Evolutionary conservation across 2,888 invertebrate genomes (phyloP), one percentile per base, ranked within the genome.

Genomic region (Drosophila mimica): DNA sequence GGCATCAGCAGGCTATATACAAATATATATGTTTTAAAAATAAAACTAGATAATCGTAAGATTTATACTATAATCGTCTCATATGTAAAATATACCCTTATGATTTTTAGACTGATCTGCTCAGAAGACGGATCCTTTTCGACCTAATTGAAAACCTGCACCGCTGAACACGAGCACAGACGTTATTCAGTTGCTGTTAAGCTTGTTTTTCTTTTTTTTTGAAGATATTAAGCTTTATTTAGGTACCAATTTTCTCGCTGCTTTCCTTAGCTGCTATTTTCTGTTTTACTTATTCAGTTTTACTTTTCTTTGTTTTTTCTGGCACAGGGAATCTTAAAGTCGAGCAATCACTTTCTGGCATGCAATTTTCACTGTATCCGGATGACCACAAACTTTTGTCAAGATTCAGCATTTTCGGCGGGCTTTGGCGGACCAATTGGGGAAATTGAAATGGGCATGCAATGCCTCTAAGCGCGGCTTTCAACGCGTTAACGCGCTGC

Each of bases 401-500:
- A 75, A 25, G 56, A 49, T 59, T 70, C 51, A 25, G 8, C 60
- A 40, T 64, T 76, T 72, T 68, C 51, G 38, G 58, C 53, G 30
- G 66, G 31, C 59, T 66, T 70, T 56, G 17, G 53, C 38, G 36
- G 43, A 65, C 38, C 71, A 74, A 68, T 57, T 57, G 69, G 61
- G 64, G 49, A 80, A 81, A 80, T 80, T 81, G 80, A 78, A 80
- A 78, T 72, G 70, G 70, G 63, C 70, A 30, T 67, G 60, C 64
- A 58, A 77, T 85, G 85, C 77, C 86, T 83, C 88, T 71, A 83
- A 88, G 88, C 84, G 77, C 76, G 52, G 74, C 74, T 87, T 83
- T 85, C 83, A 60, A 76, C 88, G 83, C 84, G 81, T 83, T 83
- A 85, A 83, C 88, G 81, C 79, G 79, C 67, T 68, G 49, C 51